Evolutionary conservation across 2,113 vertebrate genomes (phyloP).

Genomic region (Psittacula cyanocephala): DNA sequence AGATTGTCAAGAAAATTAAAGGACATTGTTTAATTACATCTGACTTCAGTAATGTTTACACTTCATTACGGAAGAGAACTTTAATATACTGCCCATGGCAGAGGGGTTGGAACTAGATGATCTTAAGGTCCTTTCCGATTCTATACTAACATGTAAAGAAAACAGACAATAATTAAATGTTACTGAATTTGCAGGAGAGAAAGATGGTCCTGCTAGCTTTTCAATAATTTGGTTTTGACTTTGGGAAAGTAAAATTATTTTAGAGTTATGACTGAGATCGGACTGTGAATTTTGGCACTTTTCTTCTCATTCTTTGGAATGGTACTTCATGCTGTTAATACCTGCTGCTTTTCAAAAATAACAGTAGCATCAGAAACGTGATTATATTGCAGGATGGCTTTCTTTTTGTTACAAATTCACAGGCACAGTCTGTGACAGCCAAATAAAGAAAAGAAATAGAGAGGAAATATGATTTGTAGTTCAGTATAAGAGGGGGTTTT

Average conservation of each 20-base stretch:
- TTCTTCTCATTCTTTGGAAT: background rate
- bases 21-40: background rate
- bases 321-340: background rate
- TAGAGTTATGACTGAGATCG: background rate
- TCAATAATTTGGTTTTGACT: background rate
- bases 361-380: background rate
- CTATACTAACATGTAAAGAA: background rate
- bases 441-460: background rate
- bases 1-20: background rate
- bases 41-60: background rate
- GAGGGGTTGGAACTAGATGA: too few species aligned
- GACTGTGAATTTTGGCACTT: background rate
- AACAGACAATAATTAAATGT: background rate
- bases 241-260: background rate
- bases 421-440: background rate
- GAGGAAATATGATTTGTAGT: background rate
- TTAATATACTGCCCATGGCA: background rate
- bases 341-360: conserved; percentile 12
- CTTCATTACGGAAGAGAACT: background rate
- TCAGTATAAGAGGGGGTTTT: background rate
- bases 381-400: background rate
- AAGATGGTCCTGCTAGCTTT: background rate
- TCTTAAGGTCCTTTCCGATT: too few species aligned
- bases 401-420: background rate
- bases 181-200: background rate